Conservation (phyloP, 2,797 vertebrate genomes). For the Coendou prehensilis region DNA sequence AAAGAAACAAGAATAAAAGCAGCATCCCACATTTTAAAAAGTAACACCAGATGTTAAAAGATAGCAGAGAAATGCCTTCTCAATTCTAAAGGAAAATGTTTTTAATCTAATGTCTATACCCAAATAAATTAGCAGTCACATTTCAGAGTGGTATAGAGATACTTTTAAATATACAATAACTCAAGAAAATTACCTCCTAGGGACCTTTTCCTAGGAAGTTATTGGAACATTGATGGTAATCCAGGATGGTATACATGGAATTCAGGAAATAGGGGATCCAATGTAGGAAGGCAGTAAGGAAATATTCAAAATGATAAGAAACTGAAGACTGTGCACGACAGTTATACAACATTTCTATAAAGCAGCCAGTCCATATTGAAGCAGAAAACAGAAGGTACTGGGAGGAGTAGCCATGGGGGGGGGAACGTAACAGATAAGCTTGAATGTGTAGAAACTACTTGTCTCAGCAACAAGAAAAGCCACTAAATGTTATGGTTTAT, state of each 20-base stretch:
- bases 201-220: conserved; percentile 29
- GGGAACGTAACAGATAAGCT: not conserved
- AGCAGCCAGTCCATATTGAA: not conserved
- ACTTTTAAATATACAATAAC: conserved; percentile 48
- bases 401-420: not conserved
- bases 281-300: not conserved
- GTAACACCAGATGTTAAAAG: conserved; percentile 24
- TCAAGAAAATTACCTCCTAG: not conserved
- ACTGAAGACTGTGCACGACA: not conserved
- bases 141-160: not conserved
- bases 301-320: conserved; percentile 21
- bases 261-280: not conserved
- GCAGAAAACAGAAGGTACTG: conserved; percentile 27
- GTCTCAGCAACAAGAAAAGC: not conserved
- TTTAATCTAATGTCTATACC: conserved; percentile 34
- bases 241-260: not conserved
- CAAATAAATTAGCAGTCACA: conserved; percentile 47
- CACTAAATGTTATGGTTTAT: not conserved
- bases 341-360: not conserved
- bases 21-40: conserved; percentile 46
- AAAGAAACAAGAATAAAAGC: conserved; percentile 56
- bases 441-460: not conserved
- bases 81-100: conserved; percentile 54
- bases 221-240: not conserved
- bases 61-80: not conserved